Evolutionary conservation across 2,888 invertebrate genomes (phyloP), one percentile per base, ranked within the genome.

Genomic region (Lasioglossum vierecki): DNA sequence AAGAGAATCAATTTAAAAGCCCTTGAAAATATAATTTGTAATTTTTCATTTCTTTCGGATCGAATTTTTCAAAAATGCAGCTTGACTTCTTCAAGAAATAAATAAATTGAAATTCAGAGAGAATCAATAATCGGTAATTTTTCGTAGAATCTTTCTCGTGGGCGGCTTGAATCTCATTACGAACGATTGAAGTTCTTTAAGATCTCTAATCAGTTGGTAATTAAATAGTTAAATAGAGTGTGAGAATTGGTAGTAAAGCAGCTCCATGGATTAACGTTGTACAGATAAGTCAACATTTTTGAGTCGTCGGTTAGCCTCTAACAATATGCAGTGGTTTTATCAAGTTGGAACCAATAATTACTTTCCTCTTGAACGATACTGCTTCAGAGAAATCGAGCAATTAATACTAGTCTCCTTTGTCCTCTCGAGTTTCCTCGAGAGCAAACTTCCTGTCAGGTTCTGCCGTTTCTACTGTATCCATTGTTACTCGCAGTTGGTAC

Each of bases 331-430:
- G 82, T 84, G 80, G 86, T 87, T 88, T 89, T 82, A 80, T 83
- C 79, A 81, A 88, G 84, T 90, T 86, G 78, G 84, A 84, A 84
- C 88, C 90, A 86, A 91, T 91, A 90, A 90, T 86, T 89, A 91
- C 89, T 91, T 85, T 88, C 80, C 79, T 82, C 84, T 80, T 74
- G 77, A 85, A 81, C 77, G 83, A 88, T 81, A 88, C 81, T 76
- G 79, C 85, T 76, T 53, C 76, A 75, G 83, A 91, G 89, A 86
- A 89, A 91, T 91, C 88, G 89, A 90, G 91, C 88, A 91, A 90
- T 90, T 90, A 91, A 91, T 91, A 88, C 84, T 82, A 79, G 85
- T 80, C 87, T 74, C 88, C 88, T 90, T 89, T 89, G 90, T 89
- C 87, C 82, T 46, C 80, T 82, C 70, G 84, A 90, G 82, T 90